A percentile compares a stretch with the other conserved stretches of the same genome.
Conservation (phyloP, 2,888 invertebrate species). For the Heliothis peltigera region DNA sequence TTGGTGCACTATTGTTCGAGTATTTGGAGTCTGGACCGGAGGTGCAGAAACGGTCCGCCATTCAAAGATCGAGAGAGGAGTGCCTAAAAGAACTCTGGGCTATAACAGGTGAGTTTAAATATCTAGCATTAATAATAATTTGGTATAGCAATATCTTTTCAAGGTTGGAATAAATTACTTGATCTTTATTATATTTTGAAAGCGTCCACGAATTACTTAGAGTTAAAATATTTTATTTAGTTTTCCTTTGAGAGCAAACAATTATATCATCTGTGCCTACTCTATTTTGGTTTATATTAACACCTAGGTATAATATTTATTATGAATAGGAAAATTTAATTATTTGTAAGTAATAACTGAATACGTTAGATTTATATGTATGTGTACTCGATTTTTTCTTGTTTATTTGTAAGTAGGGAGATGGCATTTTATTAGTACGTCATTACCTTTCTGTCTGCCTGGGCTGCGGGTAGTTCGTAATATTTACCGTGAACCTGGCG, state of each 20-base stretch:
- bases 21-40: conserved; percentile 93
- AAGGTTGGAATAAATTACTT: not conserved
- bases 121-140: not conserved
- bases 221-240: not conserved
- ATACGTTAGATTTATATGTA: too few relatives aligned
- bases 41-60: conserved; percentile 91
- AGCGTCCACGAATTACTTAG: not conserved
- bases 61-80: conserved; percentile 91
- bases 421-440: too few relatives aligned
- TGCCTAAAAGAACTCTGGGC: conserved; percentile 94
- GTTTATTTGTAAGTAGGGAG: too few relatives aligned
- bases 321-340: not conserved
- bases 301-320: not conserved
- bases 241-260: not conserved
- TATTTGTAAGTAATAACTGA: too few relatives aligned
- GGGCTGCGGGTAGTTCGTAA: too few relatives aligned
- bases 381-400: too few relatives aligned
- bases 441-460: too few relatives aligned
- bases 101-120: conserved; percentile 91
- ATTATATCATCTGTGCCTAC: not conserved
- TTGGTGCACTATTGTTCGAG: conserved; percentile 94
- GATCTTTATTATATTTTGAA: not conserved
- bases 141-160: not conserved
- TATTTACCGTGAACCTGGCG: too few relatives aligned
- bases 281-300: not conserved